Evolutionary conservation across 2,888 invertebrate genomes (phyloP).

Genomic region (Dynastes hyllus): DNA sequence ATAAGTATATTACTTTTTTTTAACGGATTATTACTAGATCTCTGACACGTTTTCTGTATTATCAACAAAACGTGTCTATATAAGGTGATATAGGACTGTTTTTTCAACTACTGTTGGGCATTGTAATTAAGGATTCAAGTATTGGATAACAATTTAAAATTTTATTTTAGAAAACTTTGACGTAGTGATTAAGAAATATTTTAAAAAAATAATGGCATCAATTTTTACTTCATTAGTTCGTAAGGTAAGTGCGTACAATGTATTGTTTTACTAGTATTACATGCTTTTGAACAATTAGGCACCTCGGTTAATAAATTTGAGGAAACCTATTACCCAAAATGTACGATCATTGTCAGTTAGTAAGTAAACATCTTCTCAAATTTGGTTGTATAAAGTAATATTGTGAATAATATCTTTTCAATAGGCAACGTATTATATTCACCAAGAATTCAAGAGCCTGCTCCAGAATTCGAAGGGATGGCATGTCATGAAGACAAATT

Average conservation of each 20-base stretch:
- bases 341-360: slow-evolving; percentile 43
- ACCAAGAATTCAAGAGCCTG: slow-evolving; percentile 83
- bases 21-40: background rate
- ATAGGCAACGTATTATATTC: slow-evolving; percentile 24
- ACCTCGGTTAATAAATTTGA: slow-evolving; percentile 44
- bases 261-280: background rate
- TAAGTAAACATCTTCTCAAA: slow-evolving; percentile 37
- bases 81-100: background rate
- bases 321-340: slow-evolving; percentile 7
- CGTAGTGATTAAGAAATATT: slow-evolving; percentile 9
- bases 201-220: slow-evolving; percentile 39
- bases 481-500: slow-evolving; percentile 92
- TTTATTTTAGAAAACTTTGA: background rate
- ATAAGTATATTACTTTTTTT: no score
- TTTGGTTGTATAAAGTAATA: background rate
- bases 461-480: slow-evolving; percentile 89
- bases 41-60: background rate
- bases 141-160: slow-evolving; percentile 12
- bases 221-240: slow-evolving; percentile 37
- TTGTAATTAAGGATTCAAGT: background rate
- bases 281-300: slow-evolving; percentile 31
- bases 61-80: background rate
- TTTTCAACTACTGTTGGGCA: background rate
- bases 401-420: background rate
- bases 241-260: slow-evolving; percentile 10